phyloP scores from a whole-genome alignment of 2,888 invertebrate species.

The Acleris laterana region DNA sequence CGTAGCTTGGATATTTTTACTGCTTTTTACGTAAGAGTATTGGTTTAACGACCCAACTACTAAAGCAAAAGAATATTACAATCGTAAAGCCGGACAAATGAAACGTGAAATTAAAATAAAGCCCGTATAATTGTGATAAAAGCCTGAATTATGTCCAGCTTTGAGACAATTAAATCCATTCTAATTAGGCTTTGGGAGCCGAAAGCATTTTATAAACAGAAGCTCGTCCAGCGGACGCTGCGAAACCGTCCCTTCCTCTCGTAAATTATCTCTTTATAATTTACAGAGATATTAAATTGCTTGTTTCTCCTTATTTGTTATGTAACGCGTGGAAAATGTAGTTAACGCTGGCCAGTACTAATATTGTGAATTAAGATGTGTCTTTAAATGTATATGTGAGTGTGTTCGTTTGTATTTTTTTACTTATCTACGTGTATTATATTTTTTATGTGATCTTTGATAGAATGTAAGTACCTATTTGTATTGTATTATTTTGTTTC shows the following conservation, averaged over 20 bases:
- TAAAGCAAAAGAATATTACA: constrained; percentile 21
- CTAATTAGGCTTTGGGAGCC: constrained; percentile 50
- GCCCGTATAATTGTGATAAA: constrained; percentile 38
- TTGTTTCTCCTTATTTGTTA: constrained; percentile 19
- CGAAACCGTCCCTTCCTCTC: constrained; percentile 21
- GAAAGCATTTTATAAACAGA: constrained; percentile 53
- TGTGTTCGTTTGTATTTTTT: too few species aligned
- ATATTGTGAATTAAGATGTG: too few species aligned
- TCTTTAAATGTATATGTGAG: too few species aligned
- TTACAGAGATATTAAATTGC: constrained; percentile 29
- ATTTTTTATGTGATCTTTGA: too few species aligned
- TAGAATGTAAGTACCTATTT: too few species aligned
- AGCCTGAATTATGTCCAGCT: constrained; percentile 33
- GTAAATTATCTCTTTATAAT: constrained; percentile 28
- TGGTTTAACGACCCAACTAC: constrained; percentile 24
- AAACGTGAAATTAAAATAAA: constrained; percentile 45
- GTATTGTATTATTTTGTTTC: too few species aligned
- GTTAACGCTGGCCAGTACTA: too few species aligned
- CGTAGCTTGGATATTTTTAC: constrained; percentile 23
- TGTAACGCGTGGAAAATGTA: background rate
- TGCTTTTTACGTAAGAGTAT: constrained; percentile 15
- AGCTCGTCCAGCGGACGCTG: constrained; percentile 42
- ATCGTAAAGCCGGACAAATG: constrained; percentile 38
- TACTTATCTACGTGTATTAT: too few species aligned
- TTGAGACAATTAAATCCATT: constrained; percentile 43